Evolutionary conservation across 2,113 vertebrate genomes (phyloP).

Genomic region (Capra hircus): DNA sequence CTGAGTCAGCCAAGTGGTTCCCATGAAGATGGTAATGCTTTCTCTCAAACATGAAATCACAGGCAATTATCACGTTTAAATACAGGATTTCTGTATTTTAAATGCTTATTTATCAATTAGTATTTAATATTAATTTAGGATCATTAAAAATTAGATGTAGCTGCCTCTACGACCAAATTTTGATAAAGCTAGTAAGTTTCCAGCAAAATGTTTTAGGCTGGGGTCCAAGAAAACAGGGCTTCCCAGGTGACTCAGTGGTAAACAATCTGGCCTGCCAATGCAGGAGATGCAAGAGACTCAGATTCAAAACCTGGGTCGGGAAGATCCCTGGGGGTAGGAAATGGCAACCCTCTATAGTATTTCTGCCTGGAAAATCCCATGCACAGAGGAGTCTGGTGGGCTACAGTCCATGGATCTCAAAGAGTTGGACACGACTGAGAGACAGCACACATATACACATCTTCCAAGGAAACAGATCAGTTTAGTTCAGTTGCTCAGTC

Average conservation of each 20-base stretch:
- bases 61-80: slow-evolving; percentile 26
- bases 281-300: not conserved
- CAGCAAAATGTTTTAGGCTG: not conserved
- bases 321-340: not conserved
- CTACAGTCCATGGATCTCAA: not conserved
- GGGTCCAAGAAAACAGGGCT: not conserved
- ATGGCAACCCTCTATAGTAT: not conserved
- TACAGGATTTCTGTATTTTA: not conserved
- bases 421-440: not conserved
- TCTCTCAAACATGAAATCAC: slow-evolving; percentile 32
- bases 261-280: not conserved
- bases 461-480: not conserved
- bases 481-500: too few species aligned
- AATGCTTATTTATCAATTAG: not conserved
- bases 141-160: not conserved
- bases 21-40: slow-evolving; percentile 50
- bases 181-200: not conserved
- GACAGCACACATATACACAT: not conserved
- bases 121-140: not conserved
- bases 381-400: not conserved
- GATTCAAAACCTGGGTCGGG: not conserved
- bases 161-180: not conserved
- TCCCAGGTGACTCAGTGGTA: not conserved
- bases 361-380: not conserved
- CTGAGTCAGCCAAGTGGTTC: not conserved